A percentile compares a stretch with the other conserved stretches of the same genome.
Conservation (phyloP, 64 coral and sea anemone species). For the Actinia equina region DNA sequence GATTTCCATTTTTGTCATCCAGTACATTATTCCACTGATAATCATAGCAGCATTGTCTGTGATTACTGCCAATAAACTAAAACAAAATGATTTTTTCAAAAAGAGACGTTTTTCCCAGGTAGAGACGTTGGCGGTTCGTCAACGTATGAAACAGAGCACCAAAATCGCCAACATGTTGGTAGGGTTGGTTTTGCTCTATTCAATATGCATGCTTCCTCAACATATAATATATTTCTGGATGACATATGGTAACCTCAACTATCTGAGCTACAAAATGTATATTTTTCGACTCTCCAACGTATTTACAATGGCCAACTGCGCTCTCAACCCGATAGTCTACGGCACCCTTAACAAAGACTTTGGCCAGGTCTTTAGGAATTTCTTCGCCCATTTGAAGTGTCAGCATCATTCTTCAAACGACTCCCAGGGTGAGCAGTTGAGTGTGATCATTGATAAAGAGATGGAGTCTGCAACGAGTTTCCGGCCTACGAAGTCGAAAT, state of each 20-base stretch:
- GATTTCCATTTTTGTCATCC: constrained; percentile 80
- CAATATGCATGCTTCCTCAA: constrained; percentile 77
- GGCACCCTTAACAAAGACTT: constrained; percentile 78
- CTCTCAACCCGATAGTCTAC: constrained; percentile 70
- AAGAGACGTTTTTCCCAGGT: constrained; percentile 48
- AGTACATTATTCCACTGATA: constrained; percentile 61
- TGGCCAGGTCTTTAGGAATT: constrained; percentile 44
- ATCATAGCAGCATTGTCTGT: constrained; percentile 47
- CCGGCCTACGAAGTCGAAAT: neutral
- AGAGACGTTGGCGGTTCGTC: constrained; percentile 49
- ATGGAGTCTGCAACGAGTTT: neutral
- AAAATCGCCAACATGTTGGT: constrained; percentile 72
- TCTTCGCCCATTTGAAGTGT: constrained; percentile 29
- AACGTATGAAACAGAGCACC: constrained; percentile 56
- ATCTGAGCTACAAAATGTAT: constrained; percentile 76
- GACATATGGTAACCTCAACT: constrained; percentile 62
- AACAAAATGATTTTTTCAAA: constrained; percentile 33
- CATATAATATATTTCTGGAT: constrained; percentile 82
- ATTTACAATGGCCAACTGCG: constrained; percentile 79
- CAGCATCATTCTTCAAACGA: neutral
- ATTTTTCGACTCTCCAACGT: constrained; percentile 73
- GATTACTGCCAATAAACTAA: constrained; percentile 51
- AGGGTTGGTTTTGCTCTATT: constrained; percentile 62
- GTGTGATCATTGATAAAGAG: neutral
- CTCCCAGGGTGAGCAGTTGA: neutral